phyloP scores from a whole-genome alignment of 2,888 invertebrate species.

The Teleiodes luculella region DNA sequence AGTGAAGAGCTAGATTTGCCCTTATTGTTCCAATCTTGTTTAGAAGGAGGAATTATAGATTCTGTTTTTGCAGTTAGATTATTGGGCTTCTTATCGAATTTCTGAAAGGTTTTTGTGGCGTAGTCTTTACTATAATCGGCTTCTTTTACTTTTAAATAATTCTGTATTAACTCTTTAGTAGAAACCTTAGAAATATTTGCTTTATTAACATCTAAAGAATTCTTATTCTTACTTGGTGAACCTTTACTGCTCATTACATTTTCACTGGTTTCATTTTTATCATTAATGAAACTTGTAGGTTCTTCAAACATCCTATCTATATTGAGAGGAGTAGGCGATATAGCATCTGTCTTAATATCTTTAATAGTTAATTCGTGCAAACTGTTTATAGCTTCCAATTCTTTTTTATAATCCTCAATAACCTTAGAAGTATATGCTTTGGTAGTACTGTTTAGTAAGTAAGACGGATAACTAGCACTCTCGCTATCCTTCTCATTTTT shows the following conservation, averaged over 20 bases:
- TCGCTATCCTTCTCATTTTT: constrained; percentile 38
- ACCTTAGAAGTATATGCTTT: constrained; percentile 75
- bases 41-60: constrained; percentile 35
- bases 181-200: constrained; percentile 62
- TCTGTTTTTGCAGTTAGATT: constrained; percentile 39
- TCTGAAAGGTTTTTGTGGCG: constrained; percentile 43
- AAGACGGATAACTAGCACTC: constrained; percentile 60
- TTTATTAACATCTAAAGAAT: constrained; percentile 41
- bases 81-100: constrained; percentile 47
- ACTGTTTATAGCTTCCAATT: constrained; percentile 70
- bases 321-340: constrained; percentile 66
- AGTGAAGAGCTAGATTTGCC: constrained; percentile 36
- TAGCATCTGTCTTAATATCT: constrained; percentile 67
- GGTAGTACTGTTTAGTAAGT: constrained; percentile 64
- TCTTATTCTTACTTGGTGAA: constrained; percentile 26
- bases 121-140: constrained; percentile 47
- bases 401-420: constrained; percentile 74
- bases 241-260: constrained; percentile 28
- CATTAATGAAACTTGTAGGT: constrained; percentile 39
- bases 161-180: constrained; percentile 67
- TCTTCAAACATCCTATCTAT: constrained; percentile 69
- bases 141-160: constrained; percentile 69
- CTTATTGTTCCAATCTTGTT: constrained; percentile 61
- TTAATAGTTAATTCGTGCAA: constrained; percentile 69
- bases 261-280: constrained; percentile 37